These are phyloP conservation scores for Xanthorhoe spadicearia DNA, from an alignment of 2,888 invertebrate genomes.

Conservation along the genomic window DNA sequence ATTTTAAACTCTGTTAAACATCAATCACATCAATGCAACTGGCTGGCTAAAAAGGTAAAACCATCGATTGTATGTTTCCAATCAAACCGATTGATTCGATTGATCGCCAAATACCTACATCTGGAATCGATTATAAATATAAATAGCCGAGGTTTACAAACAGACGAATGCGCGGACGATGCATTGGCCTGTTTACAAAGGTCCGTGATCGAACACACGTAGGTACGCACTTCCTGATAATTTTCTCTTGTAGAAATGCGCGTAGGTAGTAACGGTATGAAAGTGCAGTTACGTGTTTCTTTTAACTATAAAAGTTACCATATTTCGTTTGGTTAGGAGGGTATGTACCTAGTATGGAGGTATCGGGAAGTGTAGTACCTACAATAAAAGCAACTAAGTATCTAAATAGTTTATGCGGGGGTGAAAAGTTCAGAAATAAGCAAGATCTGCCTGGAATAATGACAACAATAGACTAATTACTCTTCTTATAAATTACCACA, in stretches of 20 bases:
- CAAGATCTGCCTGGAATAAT: too few relatives aligned
- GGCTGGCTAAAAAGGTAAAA: background rate
- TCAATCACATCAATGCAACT: background rate
- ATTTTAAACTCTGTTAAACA: background rate
- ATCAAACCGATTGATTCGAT: slow-evolving; percentile 19
- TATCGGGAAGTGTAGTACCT: too few relatives aligned
- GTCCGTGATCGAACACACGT: slow-evolving; percentile 17
- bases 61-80: slow-evolving; percentile 2
- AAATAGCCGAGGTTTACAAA: slow-evolving; percentile 32
- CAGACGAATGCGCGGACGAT: slow-evolving; percentile 12
- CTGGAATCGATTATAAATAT: slow-evolving; percentile 32
- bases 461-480: too few relatives aligned
- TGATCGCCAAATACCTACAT: background rate
- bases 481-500: too few relatives aligned
- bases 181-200: slow-evolving; percentile 10
- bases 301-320: too few relatives aligned
- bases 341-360: too few relatives aligned
- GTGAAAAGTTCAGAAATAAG: too few relatives aligned
- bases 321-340: too few relatives aligned
- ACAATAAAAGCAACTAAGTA: too few relatives aligned
- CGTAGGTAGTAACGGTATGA: background rate
- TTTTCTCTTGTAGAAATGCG: background rate
- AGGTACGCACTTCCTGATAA: slow-evolving; percentile 13
- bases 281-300: background rate
- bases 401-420: too few relatives aligned